A percentile compares a stretch with the other conserved stretches of the same genome.
Conservation (phyloP, 2,888 invertebrate genomes). For the Calameuta idolon region DNA sequence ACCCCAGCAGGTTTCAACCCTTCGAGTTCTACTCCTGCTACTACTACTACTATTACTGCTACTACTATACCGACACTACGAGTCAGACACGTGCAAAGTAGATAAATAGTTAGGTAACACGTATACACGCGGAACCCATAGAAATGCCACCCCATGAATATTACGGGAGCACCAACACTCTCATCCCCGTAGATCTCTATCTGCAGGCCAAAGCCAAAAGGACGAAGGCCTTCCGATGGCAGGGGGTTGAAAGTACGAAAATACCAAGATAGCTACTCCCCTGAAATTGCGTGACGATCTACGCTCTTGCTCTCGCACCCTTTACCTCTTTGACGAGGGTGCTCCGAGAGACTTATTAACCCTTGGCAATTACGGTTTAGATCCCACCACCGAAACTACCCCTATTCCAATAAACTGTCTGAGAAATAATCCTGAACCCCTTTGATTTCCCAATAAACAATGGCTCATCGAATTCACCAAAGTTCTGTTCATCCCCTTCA, state of each 20-base stretch:
- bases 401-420: not conserved
- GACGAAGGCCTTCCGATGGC: not conserved
- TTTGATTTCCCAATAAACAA: not conserved
- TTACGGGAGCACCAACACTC: not conserved
- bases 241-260: not conserved
- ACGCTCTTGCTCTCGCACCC: not conserved
- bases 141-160: not conserved
- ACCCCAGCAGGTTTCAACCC: not conserved
- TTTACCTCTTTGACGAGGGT: not conserved
- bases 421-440: not conserved
- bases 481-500: not conserved
- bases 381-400: not conserved
- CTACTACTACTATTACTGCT: not conserved
- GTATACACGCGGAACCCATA: constrained; percentile 5
- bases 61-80: not conserved
- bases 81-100: not conserved
- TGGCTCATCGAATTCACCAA: not conserved
- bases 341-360: constrained; percentile 2
- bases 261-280: not conserved
- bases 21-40: not conserved
- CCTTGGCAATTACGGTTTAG: not conserved
- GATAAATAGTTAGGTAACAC: constrained; percentile 7
- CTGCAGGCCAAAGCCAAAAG: not conserved
- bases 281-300: not conserved
- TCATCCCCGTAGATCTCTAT: not conserved